Evolutionary conservation across 2,113 vertebrate genomes (phyloP).

Genomic region (Neofelis nebulosa): DNA sequence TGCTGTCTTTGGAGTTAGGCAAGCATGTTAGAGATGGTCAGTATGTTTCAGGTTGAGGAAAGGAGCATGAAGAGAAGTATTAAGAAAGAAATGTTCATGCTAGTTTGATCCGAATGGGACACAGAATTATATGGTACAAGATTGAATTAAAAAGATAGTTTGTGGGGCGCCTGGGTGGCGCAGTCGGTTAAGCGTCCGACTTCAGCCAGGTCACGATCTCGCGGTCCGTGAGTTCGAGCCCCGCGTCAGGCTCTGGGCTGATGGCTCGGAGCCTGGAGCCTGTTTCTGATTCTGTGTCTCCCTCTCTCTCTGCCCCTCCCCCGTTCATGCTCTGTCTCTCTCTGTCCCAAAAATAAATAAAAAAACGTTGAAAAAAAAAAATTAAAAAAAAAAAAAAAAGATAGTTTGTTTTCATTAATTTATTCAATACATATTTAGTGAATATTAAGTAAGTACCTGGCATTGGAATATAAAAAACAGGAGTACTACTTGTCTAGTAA

Average conservation of each 20-base stretch:
- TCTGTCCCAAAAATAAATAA: too few relatives aligned
- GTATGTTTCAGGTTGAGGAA: background rate
- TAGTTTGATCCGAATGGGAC: background rate
- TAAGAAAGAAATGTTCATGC: background rate
- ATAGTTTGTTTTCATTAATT: background rate
- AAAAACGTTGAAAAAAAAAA: too few relatives aligned
- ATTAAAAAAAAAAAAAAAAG: too few relatives aligned
- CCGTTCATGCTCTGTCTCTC: too few relatives aligned
- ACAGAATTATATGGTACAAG: background rate
- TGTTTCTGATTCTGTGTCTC: too few relatives aligned
- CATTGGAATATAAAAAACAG: background rate
- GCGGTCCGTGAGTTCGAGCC: too few relatives aligned
- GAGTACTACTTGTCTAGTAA: background rate
- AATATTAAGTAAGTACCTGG: background rate
- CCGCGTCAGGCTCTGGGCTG: too few relatives aligned
- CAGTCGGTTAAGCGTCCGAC: too few relatives aligned
- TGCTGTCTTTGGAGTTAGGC: background rate
- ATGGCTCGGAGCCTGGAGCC: too few relatives aligned
- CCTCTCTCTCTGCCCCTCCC: too few relatives aligned
- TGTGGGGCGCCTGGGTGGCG: too few relatives aligned
- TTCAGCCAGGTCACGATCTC: too few relatives aligned
- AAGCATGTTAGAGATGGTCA: background rate
- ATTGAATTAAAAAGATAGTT: background rate
- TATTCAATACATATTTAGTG: background rate
- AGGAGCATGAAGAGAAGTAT: background rate